phyloP scores from a whole-genome alignment of 2,888 invertebrate genomes.

The Erebia palarica region DNA sequence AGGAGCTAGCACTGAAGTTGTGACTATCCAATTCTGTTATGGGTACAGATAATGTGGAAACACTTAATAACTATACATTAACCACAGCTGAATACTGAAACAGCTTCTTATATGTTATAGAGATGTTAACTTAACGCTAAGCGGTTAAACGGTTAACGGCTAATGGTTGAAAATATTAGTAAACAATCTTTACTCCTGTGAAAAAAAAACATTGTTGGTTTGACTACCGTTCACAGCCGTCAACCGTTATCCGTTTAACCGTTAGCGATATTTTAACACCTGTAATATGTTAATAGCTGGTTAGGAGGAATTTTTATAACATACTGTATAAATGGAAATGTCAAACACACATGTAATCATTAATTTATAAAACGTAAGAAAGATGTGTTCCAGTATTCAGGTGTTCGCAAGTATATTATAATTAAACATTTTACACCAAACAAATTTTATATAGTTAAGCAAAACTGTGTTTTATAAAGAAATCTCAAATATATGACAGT shows the following conservation, averaged over 20 bases:
- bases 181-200: too few relatives aligned
- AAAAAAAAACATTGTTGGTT: too few relatives aligned
- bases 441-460: background rate
- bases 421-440: background rate
- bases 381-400: background rate
- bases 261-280: too few relatives aligned
- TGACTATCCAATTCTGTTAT: background rate
- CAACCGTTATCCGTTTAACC: too few relatives aligned
- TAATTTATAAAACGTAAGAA: background rate
- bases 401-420: background rate
- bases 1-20: too few relatives aligned
- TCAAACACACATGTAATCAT: too few relatives aligned
- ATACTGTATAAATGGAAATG: too few relatives aligned
- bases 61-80: background rate
- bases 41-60: constrained; percentile 5
- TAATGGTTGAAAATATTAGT: too few relatives aligned
- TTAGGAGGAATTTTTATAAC: background rate
- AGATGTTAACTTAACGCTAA: too few relatives aligned
- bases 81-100: background rate
- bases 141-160: too few relatives aligned
- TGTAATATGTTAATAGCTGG: too few relatives aligned
- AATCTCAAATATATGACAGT: background rate
- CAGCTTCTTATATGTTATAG: background rate
- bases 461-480: background rate
- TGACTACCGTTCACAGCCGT: too few relatives aligned